phyloP scores from a whole-genome alignment of 2,888 invertebrate species.

The Andricus quercusramuli region DNA sequence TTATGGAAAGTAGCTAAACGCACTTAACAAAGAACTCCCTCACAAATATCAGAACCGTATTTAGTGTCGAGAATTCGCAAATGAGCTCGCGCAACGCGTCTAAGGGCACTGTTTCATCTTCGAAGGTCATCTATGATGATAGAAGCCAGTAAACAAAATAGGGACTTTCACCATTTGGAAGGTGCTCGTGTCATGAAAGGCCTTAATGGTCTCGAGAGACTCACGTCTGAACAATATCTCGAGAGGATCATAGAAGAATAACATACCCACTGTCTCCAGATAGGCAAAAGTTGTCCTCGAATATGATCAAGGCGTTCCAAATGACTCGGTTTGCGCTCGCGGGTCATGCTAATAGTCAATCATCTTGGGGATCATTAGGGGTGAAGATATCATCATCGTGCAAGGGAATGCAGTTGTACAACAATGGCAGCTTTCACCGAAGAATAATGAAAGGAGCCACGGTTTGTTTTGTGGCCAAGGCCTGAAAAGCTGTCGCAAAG shows the following conservation, averaged over 20 bases:
- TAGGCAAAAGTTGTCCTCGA: conserved; percentile 27
- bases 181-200: conserved; percentile 35
- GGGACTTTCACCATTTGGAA: conserved; percentile 36
- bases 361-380: conserved; percentile 3
- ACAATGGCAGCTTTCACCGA: conserved; percentile 20
- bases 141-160: conserved; percentile 30
- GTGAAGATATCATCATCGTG: conserved; percentile 16
- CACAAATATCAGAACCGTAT: conserved; percentile 4
- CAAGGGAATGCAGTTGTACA: not conserved
- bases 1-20: conserved; percentile 18
- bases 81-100: conserved; percentile 33
- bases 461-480: conserved; percentile 48
- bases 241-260: conserved; percentile 5
- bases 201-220: conserved; percentile 37
- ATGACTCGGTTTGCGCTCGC: not conserved
- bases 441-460: conserved; percentile 9
- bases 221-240: conserved; percentile 29
- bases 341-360: conserved; percentile 25
- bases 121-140: conserved; percentile 55
- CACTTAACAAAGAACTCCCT: conserved; percentile 11
- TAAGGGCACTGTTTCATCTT: conserved; percentile 52
- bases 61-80: conserved; percentile 30
- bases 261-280: conserved; percentile 3
- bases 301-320: conserved; percentile 27
- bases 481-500: conserved; percentile 51